Evolutionary conservation across 2,113 vertebrate genomes (phyloP).

Genomic region (Sphyrna mokarran): DNA sequence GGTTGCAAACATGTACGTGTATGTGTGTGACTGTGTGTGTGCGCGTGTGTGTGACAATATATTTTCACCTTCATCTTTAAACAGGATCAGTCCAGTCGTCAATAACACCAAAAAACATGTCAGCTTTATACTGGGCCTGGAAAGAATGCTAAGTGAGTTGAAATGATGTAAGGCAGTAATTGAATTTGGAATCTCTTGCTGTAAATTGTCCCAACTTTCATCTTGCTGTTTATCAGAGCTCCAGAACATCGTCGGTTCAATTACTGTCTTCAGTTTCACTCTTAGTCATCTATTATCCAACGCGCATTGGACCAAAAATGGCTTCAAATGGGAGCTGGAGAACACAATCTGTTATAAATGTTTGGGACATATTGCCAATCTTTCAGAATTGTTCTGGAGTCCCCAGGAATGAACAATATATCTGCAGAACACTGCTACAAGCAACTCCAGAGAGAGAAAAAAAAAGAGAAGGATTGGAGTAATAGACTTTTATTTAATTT

Average conservation of each 20-base stretch:
- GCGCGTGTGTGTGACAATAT: not conserved
- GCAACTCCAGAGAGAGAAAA: not conserved
- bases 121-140: not conserved
- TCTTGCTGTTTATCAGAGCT: not conserved
- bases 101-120: not conserved
- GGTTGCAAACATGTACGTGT: too few relatives aligned
- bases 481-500: not conserved
- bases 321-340: not conserved
- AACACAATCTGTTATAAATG: not conserved
- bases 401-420: too few relatives aligned
- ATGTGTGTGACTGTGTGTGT: too few relatives aligned
- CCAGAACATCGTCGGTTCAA: not conserved
- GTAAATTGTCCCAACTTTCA: not conserved
- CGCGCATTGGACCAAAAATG: not conserved
- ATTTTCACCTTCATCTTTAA: not conserved
- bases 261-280: not conserved
- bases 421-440: not conserved
- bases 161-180: not conserved
- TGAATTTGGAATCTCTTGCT: not conserved
- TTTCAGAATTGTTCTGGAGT: not conserved
- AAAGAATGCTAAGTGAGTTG: not conserved
- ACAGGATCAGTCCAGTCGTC: not conserved
- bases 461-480: not conserved
- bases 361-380: not conserved
- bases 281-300: not conserved